Conservation (phyloP, 2,797 vertebrate species). For the Siniperca obscura region DNA sequence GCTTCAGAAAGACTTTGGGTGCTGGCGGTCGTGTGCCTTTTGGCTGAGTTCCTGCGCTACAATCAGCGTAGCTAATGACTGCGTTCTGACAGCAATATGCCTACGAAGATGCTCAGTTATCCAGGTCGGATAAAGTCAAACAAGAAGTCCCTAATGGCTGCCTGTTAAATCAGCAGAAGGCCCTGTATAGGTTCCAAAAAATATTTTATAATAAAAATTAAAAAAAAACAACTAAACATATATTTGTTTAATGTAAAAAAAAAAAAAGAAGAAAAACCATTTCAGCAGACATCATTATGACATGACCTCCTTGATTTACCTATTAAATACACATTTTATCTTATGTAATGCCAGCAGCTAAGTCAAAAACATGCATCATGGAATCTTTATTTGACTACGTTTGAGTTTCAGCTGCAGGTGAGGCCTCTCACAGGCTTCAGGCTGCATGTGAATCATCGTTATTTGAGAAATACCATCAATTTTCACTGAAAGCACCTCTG, state of each 20-base stretch:
- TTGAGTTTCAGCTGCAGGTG: slow-evolving; percentile 35
- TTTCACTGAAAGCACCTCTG: slow-evolving; percentile 3
- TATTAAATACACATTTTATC: not conserved
- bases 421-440: slow-evolving; percentile 13
- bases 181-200: not conserved
- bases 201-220: not conserved
- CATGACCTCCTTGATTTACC: slow-evolving; percentile 4
- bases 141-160: slow-evolving; percentile 25
- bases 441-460: slow-evolving; percentile 42
- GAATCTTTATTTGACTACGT: not conserved
- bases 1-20: not conserved
- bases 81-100: slow-evolving; percentile 26
- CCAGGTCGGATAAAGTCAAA: slow-evolving; percentile 30
- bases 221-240: not conserved
- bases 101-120: slow-evolving; percentile 32
- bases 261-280: not conserved
- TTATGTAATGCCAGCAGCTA: slow-evolving; percentile 25
- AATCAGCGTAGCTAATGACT: slow-evolving; percentile 12
- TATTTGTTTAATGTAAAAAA: slow-evolving; percentile 8
- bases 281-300: not conserved
- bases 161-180: slow-evolving; percentile 6
- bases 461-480: slow-evolving; percentile 55
- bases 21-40: slow-evolving; percentile 22
- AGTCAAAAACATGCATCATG: slow-evolving; percentile 13
- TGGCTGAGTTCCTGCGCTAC: slow-evolving; percentile 15